phyloP scores from a whole-genome alignment of 2,888 invertebrate genomes.

The Acanthosepion esculentum region DNA sequence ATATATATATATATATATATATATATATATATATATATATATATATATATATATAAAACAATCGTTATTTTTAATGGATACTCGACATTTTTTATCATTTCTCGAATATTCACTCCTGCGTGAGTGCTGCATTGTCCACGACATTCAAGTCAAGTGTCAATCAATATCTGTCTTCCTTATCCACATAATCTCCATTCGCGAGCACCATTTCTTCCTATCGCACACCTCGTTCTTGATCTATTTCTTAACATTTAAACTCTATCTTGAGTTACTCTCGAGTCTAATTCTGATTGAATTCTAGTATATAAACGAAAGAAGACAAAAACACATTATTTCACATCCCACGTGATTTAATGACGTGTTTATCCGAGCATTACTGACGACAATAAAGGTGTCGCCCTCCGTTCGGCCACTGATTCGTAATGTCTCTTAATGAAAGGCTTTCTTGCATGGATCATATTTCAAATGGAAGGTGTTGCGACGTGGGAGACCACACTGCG shows the following conservation, averaged over 20 bases:
- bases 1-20: not conserved
- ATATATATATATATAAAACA: too few relatives aligned
- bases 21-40: not conserved
- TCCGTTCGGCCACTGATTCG: not conserved
- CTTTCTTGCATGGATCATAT: not conserved
- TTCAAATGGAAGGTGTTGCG: not conserved
- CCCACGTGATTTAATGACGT: not conserved
- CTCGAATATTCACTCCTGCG: too few relatives aligned
- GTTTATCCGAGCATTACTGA: not conserved
- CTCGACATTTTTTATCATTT: too few relatives aligned
- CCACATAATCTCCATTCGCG: too few relatives aligned
- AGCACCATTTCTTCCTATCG: too few relatives aligned
- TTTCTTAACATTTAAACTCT: too few relatives aligned
- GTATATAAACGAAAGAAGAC: not conserved
- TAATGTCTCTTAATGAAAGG: not conserved
- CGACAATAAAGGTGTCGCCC: constrained; percentile 21
- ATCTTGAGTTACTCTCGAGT: too few relatives aligned
- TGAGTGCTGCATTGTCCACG: too few relatives aligned
- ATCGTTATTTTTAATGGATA: not conserved
- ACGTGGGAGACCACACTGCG: not conserved
- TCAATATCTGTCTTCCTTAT: too few relatives aligned
- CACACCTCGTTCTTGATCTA: too few relatives aligned
- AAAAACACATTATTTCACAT: not conserved
- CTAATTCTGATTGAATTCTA: too few relatives aligned
- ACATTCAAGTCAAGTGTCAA: too few relatives aligned